Base-by-base conservation (phyloP, 2,113 vertebrate genomes). In the Rhinoderma darwinii region DNA sequence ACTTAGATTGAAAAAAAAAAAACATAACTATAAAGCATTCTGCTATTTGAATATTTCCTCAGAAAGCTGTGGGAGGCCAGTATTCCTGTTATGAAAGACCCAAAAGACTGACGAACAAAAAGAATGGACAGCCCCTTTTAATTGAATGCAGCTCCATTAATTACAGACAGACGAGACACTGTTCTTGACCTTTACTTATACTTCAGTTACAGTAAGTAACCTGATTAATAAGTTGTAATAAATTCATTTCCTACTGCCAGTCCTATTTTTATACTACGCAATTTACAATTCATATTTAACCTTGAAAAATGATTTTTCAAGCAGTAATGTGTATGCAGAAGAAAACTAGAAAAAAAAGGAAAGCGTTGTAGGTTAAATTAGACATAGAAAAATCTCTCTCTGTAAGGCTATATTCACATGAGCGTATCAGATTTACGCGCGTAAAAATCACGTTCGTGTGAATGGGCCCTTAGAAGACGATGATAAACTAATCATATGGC, bases 211-310 rank as follows among this genome's bases (percentile, higher is more conserved):
- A 56, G 35, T 59, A 80, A 39, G 77, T 51, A 80, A 56, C 50
- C 77, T 59, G 30, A 27, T 17, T 80, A 32, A 80, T 59, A 41
- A 80, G 51, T 51, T 25, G 51, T n/a, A 80, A 80, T 80, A 59
- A 35, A 80, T 80, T 59, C 3, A 59, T 39, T 59, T 80, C 51
- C 51, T 20, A 12, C 50, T 14, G 22, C 27, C 50, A 32, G 6
- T 14, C 50, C 30, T 79, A 54, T 54, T 80, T 41, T 59, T 80
- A 80, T 22, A 39, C 10, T 5, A 39, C 25, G 22, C 77, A 51
- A 80, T 59, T 80, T 56, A 54, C 50, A 79, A 79, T 79, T 80
- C 51, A 80, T 79, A 59, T 80, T 80, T 54, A 35, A 80, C 50
- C 77, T 56, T 80, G 51, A 59, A 59, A 25, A 56, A 72, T 72